Percentiles rank a stretch among this genome's conserved stretches.
Evolutionary conservation across 2,888 invertebrate genomes (phyloP).

Genomic region (Schizotus pectinicornis): DNA sequence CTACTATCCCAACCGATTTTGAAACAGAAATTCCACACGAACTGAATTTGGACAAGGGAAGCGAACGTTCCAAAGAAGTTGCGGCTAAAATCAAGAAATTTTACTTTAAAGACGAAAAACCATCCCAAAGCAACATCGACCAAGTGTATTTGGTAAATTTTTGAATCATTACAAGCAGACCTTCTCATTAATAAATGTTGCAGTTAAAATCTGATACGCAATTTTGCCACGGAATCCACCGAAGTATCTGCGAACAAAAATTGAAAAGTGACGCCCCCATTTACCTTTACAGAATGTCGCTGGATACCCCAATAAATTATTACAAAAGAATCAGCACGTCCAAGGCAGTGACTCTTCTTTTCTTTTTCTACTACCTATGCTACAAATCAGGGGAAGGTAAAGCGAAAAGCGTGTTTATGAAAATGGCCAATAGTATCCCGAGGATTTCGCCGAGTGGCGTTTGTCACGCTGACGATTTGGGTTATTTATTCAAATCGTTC

Average conservation of each 20-base stretch:
- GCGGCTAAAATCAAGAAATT: constrained; percentile 56
- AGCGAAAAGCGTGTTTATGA: no score
- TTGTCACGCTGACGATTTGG: no score
- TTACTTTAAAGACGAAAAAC: constrained; percentile 58
- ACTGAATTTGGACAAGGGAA: constrained; percentile 40
- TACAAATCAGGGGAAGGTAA: constrained; percentile 33
- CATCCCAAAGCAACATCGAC: constrained; percentile 53
- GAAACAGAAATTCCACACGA: constrained; percentile 44
- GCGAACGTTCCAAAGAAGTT: constrained; percentile 43
- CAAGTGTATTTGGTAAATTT: constrained; percentile 48
- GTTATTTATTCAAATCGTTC: no score
- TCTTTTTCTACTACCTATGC: constrained; percentile 38
- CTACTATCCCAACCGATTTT: constrained; percentile 27
- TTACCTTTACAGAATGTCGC: constrained; percentile 47
- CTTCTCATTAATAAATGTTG: constrained; percentile 31
- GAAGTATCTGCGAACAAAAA: constrained; percentile 27
- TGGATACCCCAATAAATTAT: constrained; percentile 44
- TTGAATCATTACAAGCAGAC: no score
- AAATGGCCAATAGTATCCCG: no score
- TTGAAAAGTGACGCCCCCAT: constrained; percentile 39
- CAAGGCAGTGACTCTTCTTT: constrained; percentile 29
- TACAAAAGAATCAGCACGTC: constrained; percentile 42
- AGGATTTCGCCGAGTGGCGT: no score
- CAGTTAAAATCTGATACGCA: constrained; percentile 51
- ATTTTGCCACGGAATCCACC: constrained; percentile 48